These are phyloP conservation scores for Tenodera sinensis DNA, from an alignment of 2,888 invertebrate genomes.

Conservation along the genomic window DNA sequence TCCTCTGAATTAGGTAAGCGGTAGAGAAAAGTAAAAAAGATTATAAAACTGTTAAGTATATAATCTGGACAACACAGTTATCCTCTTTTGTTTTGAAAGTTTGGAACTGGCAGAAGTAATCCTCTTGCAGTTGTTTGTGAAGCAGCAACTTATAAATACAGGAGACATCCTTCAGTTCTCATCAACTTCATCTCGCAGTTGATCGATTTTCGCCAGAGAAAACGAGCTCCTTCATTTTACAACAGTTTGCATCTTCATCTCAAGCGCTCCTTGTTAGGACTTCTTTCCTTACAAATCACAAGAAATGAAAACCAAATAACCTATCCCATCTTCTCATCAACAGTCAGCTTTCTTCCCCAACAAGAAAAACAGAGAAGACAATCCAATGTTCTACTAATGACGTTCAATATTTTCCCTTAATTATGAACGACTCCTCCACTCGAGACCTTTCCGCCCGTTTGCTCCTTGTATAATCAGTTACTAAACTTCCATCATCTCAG, in stretches of 20 bases:
- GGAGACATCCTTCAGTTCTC: background rate
- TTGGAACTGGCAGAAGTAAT: background rate
- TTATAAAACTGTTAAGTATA: too few relatives aligned
- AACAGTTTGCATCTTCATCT: background rate
- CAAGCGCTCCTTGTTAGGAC: background rate
- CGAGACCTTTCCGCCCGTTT: background rate
- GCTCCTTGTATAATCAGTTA: conserved; percentile 6
- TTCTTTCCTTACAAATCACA: background rate
- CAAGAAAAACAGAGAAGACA: conserved; percentile 16
- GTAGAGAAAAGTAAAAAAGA: too few relatives aligned
- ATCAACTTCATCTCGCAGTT: background rate
- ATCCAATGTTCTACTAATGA: conserved; percentile 18
- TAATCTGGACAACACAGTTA: too few relatives aligned
- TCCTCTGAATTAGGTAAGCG: too few relatives aligned
- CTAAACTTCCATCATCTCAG: conserved; percentile 14
- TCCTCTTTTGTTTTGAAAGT: background rate
- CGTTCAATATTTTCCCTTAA: conserved; percentile 24
- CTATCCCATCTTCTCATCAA: background rate
- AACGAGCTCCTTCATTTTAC: background rate
- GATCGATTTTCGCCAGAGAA: background rate
- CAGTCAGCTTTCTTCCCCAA: background rate
- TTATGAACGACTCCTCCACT: conserved; percentile 18
- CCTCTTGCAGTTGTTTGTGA: background rate
- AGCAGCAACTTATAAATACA: background rate
- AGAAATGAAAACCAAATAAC: conserved; percentile 1